A percentile compares a stretch with the other conserved stretches of the same genome.
phyloP scores from a whole-genome alignment of 2,113 vertebrate species.

The Cyprinodon brontotheroides region DNA sequence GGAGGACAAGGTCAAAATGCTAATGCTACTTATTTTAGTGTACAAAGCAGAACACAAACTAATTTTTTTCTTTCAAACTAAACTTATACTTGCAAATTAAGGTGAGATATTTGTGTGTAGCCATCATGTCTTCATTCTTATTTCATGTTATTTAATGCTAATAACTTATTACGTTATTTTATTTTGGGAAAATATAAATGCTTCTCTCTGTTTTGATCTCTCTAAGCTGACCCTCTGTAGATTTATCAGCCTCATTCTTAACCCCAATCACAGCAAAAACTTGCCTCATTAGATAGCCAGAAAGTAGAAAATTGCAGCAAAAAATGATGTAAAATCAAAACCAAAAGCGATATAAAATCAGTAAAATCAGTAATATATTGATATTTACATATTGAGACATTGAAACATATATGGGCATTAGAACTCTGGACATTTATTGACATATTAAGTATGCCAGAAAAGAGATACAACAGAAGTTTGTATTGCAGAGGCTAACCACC shows the following conservation, averaged over 20 bases:
- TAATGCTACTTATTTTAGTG: slow-evolving; percentile 59
- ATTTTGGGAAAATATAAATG: neutral
- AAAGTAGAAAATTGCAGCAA: too few species aligned
- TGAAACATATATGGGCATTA: neutral
- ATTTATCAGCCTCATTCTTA: neutral
- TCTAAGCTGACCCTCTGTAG: neutral
- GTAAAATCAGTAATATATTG: neutral
- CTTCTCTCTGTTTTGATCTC: neutral
- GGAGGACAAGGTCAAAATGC: slow-evolving; percentile 56
- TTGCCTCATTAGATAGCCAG: neutral
- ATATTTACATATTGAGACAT: neutral
- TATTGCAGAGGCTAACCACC: too few species aligned
- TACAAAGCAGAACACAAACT: slow-evolving; percentile 64
- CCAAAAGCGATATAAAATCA: neutral
- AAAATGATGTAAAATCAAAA: neutral
- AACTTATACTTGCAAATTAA: slow-evolving; percentile 34
- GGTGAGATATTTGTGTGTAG: neutral
- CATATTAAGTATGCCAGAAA: neutral
- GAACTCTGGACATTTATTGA: neutral
- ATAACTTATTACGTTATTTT: neutral
- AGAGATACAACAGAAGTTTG: neutral
- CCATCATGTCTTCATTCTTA: slow-evolving; percentile 7
- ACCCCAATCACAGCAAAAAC: neutral
- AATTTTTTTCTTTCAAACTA: slow-evolving; percentile 33
- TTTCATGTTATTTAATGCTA: neutral